Conservation (phyloP, 2,113 vertebrate genomes). For the Seriola aureovittata region DNA sequence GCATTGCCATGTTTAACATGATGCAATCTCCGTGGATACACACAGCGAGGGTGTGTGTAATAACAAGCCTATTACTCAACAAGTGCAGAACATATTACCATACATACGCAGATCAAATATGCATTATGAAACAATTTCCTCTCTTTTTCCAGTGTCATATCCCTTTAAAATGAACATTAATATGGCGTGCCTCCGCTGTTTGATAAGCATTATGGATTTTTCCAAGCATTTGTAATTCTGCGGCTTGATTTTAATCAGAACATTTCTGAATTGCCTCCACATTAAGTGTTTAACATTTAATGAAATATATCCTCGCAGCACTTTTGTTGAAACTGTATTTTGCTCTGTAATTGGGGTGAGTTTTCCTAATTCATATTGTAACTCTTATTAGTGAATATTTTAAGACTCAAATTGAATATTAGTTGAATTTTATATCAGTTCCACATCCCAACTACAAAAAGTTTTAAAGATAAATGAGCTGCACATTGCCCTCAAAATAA, state of each 20-base stretch:
- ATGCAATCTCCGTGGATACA: constrained; percentile 29
- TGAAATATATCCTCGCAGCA: constrained; percentile 76
- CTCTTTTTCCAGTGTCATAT: constrained; percentile 20
- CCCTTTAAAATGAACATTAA: constrained; percentile 62
- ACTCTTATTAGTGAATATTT: constrained; percentile 72
- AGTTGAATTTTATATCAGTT: constrained; percentile 55
- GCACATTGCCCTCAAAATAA: constrained; percentile 22
- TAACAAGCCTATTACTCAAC: constrained; percentile 20
- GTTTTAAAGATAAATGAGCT: constrained; percentile 41
- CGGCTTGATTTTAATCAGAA: constrained; percentile 70
- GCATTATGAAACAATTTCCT: constrained; percentile 16
- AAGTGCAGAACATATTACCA: constrained; percentile 30
- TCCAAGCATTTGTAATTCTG: constrained; percentile 60
- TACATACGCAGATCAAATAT: constrained; percentile 26
- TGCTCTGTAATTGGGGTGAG: constrained; percentile 74
- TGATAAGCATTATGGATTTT: constrained; percentile 70
- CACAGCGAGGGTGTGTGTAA: constrained; percentile 3
- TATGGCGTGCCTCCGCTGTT: constrained; percentile 55
- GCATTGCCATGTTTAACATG: constrained; percentile 18
- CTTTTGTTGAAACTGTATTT: constrained; percentile 79
- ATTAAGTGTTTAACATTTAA: constrained; percentile 79
- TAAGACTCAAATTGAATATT: constrained; percentile 71
- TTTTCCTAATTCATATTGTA: constrained; percentile 73
- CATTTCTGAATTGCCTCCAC: constrained; percentile 65
- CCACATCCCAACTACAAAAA: constrained; percentile 25